Evolutionary conservation across 37 sponge, comb jelly and placozoan species (phyloP), one percentile per base, ranked within the genome.

Genomic region (Dysidea cf. avara): DNA sequence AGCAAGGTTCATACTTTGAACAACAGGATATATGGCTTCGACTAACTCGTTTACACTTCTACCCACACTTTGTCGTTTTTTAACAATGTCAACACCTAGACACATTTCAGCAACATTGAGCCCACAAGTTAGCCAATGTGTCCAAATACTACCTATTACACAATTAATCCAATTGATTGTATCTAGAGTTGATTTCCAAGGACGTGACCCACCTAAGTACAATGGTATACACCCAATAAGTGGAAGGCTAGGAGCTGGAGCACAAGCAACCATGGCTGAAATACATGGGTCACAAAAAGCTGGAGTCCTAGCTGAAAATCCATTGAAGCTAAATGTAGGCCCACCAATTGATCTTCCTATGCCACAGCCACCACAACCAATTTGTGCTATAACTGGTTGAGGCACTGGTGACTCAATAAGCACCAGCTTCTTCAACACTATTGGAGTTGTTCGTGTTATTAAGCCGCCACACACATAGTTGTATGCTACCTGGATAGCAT

Each of bases 391-490:
- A 13, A 18, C 16, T 13, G 52, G 16, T 11, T 22, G 21, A n/a
- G n/a, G n/a, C n/a, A n/a, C 9, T 22, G 24, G 22, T 11, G 24
- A 58, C 22, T 20, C 60, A 22, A 20, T 30, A 6, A 18, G 29
- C 13, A 4, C 66, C 2, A 2, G 66, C 11, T 56, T 56, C 53
- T 64, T 76, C 25, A 76, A 2, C 21, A 76, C 34, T 39, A 64
- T 46, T 24, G 65, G 66, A 64, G 26, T 64, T 11, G 29, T 52
- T 53, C 68, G 78, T 7, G 36, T 29, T 22, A 57, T 67, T 13
- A 25, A 9, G 13, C 56, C 68, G 39, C 50, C 35, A 56, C 78
- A 77, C 0, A 77, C 68, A 54, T 67, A 77, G 31, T 56, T 64
- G 39, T 77, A 56, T n/a, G n/a, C n/a, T n/a, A n/a, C n/a, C n/a